Evolutionary conservation across 1,140 invertebrate species (phyloP).

Genomic region (Armadillidium nasatum): DNA sequence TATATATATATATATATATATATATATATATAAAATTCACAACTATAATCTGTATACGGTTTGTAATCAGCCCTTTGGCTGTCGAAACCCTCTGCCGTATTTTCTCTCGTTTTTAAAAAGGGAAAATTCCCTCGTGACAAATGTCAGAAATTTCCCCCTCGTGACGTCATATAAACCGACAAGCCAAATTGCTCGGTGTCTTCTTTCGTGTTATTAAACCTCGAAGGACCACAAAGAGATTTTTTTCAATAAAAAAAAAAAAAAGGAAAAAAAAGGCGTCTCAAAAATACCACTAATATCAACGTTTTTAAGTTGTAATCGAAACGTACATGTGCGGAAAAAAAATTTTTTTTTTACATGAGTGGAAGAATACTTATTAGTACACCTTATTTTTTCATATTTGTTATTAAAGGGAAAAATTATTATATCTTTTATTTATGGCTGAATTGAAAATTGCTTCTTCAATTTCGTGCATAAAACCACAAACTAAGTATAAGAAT

Average conservation of each 20-base stretch:
- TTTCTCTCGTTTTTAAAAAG: neutral
- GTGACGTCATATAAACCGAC: conserved; percentile 6
- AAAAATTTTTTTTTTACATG: neutral
- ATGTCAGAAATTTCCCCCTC: neutral
- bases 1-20: neutral
- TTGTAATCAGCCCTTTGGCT: neutral
- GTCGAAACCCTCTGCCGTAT: neutral
- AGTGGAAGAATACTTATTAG: too few relatives aligned
- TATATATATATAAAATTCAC: neutral
- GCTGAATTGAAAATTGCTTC: too few relatives aligned
- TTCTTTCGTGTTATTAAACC: conserved; percentile 5
- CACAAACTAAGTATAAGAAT: too few relatives aligned
- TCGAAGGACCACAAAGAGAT: neutral
- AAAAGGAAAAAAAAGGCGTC: neutral
- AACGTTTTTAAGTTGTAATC: neutral
- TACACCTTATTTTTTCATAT: too few relatives aligned
- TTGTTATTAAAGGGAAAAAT: too few relatives aligned
- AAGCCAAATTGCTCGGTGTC: neutral
- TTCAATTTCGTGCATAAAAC: too few relatives aligned
- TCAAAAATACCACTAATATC: neutral
- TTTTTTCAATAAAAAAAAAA: neutral
- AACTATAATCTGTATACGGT: neutral
- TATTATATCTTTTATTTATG: too few relatives aligned
- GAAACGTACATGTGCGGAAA: neutral
- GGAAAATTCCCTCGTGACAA: neutral